Conservation (phyloP, 92 coral and sea anemone genomes). For the Desmophyllum pertusum region DNA sequence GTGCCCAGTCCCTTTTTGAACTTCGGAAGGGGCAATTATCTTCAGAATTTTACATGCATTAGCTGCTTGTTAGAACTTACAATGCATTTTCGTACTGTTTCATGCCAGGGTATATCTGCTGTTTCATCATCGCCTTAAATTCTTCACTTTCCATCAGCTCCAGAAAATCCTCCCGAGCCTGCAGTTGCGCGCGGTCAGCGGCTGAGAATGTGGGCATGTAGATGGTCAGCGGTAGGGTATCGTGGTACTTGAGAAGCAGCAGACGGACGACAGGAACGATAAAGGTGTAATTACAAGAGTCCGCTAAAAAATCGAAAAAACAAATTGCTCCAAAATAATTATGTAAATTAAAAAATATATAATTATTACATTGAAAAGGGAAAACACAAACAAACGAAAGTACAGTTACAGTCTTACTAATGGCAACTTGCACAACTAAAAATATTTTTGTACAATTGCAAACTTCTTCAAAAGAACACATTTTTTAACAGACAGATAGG, state of each 20-base stretch:
- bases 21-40: too few relatives aligned
- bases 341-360: background rate
- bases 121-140: slow-evolving; percentile 90
- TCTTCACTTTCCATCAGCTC: slow-evolving; percentile 81
- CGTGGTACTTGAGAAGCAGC: slow-evolving; percentile 78
- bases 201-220: slow-evolving; percentile 88
- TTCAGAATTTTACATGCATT: too few relatives aligned
- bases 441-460: too few relatives aligned
- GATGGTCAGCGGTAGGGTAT: slow-evolving; percentile 86
- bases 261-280: slow-evolving; percentile 91
- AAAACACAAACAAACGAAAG: background rate
- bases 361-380: background rate
- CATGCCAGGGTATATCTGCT: slow-evolving; percentile 90
- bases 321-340: background rate
- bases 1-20: too few relatives aligned
- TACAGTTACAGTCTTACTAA: too few relatives aligned
- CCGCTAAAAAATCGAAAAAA: slow-evolving; percentile 50
- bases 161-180: slow-evolving; percentile 77
- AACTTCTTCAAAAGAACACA: too few relatives aligned
- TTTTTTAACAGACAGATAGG: too few relatives aligned
- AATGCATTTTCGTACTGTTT: slow-evolving; percentile 81
- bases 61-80: slow-evolving; percentile 54
- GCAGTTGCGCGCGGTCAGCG: slow-evolving; percentile 59
- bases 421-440: too few relatives aligned
- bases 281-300: slow-evolving; percentile 78